A percentile compares a stretch with the other conserved stretches of the same genome.
Conservation (phyloP, 2,797 vertebrate genomes). For the Hozukius guyotensis region DNA sequence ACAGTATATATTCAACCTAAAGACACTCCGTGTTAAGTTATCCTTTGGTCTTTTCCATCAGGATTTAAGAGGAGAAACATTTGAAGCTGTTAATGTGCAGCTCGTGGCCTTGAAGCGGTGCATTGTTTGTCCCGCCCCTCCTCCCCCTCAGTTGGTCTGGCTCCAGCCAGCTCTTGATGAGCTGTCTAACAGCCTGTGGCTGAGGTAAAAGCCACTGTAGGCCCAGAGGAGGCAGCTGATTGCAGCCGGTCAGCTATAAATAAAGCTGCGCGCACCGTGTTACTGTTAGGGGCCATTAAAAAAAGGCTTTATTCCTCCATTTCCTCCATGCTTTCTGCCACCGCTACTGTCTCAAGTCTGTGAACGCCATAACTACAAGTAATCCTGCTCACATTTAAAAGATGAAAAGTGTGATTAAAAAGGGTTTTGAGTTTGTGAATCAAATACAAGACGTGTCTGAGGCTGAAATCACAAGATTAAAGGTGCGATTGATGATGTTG, state of each 20-base stretch:
- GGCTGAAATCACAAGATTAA: background rate
- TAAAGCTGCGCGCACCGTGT: conserved; percentile 9
- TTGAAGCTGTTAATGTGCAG: background rate
- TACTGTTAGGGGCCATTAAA: background rate
- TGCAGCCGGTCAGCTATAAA: conserved; percentile 35
- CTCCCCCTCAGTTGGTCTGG: background rate
- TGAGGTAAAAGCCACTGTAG: conserved; percentile 23
- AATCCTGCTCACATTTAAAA: background rate
- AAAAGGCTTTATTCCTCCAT: conserved; percentile 5
- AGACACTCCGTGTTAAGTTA: background rate
- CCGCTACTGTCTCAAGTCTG: background rate
- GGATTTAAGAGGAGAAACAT: background rate
- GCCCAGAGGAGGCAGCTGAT: conserved; percentile 15
- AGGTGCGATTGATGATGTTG: too few relatives aligned
- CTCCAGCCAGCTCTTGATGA: conserved; percentile 27
- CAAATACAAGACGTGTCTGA: background rate
- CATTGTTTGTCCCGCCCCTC: background rate
- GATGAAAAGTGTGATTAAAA: background rate
- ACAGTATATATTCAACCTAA: background rate
- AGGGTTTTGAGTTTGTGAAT: background rate
- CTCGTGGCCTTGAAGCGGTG: background rate
- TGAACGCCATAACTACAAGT: background rate
- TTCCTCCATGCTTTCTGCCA: background rate
- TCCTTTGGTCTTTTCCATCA: background rate
- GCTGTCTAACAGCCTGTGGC: conserved; percentile 23